phyloP scores from a whole-genome alignment of 2,888 invertebrate species.

The Steinernema hermaphroditum region DNA sequence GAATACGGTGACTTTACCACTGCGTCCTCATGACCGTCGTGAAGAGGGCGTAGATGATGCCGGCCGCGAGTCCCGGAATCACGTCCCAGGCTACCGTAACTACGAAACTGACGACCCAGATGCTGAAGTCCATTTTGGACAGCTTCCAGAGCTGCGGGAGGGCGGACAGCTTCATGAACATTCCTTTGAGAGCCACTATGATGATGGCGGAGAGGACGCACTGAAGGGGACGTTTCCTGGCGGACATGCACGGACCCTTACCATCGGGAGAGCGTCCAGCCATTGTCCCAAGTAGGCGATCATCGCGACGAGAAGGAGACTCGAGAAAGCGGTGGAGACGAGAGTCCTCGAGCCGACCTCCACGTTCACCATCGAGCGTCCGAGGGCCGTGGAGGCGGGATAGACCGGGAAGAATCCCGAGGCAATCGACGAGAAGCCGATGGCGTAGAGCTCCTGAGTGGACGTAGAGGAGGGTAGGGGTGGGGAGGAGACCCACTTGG shows the following conservation, averaged over 20 bases:
- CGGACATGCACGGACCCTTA: conserved; percentile 60
- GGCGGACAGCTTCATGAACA: conserved; percentile 70
- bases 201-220: conserved; percentile 81
- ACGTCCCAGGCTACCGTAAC: conserved; percentile 57
- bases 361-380: conserved; percentile 76
- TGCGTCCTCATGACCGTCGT: conserved; percentile 64
- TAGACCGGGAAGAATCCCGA: conserved; percentile 71
- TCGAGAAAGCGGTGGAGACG: conserved; percentile 79
- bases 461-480: neutral
- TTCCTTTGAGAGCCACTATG: conserved; percentile 78
- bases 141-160: conserved; percentile 56
- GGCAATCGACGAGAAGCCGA: conserved; percentile 73
- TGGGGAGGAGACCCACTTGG: conserved; percentile 67
- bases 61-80: conserved; percentile 59
- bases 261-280: conserved; percentile 81
- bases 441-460: conserved; percentile 60
- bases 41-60: conserved; percentile 61
- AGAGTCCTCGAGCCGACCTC: conserved; percentile 82
- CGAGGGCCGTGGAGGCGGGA: conserved; percentile 69
- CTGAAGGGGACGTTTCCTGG: conserved; percentile 68
- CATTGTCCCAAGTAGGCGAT: conserved; percentile 80
- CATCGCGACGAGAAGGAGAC: conserved; percentile 77
- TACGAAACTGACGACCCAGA: conserved; percentile 53
- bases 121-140: conserved; percentile 65
- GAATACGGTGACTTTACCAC: too few relatives aligned